Evolutionary conservation across 2,113 vertebrate species (phyloP), one percentile per base, ranked within the genome.

Genomic region (Channa maculata): DNA sequence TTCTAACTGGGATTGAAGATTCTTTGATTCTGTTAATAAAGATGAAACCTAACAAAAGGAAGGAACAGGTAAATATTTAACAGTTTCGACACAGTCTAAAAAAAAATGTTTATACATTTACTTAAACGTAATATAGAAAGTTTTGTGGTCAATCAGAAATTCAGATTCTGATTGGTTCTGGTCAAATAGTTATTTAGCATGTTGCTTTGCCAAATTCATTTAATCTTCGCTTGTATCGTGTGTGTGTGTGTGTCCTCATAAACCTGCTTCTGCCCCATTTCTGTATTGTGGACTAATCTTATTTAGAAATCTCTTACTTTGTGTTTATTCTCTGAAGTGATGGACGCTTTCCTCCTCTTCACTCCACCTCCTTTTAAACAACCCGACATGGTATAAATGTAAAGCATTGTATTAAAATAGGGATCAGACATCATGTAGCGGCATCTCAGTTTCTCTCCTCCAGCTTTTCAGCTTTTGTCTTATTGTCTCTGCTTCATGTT

Each of bases 281-380:
- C 65, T 81, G 59, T 49, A 14, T 34, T 3, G 36, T 53, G 12
- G 13, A 10, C 44, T 80, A 36, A 71, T 85, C 65, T 80, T 52
- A 75, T 85, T 71, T 75, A 34, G 61, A 49, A 43, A n/a, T 51
- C 67, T 81, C 69, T 54, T 52, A 53, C 43, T 62, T 66, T 63
- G 61, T 50, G 37, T 69, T 57, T 71, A 4, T 12, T 77, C 70
- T 54, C 62, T 62, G 50, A 46, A n/a, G 63, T 15, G 58, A 61
- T 12, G 55, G 13, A 5, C 4, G 8, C 45, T 12, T 0, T 5
- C 65, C 75, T 64, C 38, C 11, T 57, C 59, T 0, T 57, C 53
- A 49, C 65, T 55, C 6, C 38, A 0, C 39, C 66, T 2, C 15
- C 10, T 50, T 52, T 37, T 15, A 46, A 44, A n/a, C 45, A 6